Evolutionary conservation across 2,113 vertebrate species (phyloP).

Genomic region (Leucosticte australis): DNA sequence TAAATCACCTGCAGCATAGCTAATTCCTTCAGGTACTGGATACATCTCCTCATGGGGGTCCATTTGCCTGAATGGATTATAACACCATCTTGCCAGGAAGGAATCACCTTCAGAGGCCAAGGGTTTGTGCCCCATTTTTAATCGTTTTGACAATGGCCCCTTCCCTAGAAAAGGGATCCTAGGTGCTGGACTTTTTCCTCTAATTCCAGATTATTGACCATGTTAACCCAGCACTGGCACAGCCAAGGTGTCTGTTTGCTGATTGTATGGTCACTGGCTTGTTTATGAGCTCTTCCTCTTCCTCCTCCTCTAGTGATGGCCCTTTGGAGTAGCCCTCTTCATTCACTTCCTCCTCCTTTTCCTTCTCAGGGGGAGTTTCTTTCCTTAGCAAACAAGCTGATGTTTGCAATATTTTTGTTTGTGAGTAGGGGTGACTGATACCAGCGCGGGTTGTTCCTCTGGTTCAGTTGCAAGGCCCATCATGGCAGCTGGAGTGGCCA

Average conservation of each 20-base stretch:
- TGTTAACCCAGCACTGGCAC: neutral
- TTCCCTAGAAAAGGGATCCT: neutral
- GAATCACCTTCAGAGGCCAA: neutral
- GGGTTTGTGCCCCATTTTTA: neutral
- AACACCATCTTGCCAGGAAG: neutral
- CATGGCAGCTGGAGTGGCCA: neutral
- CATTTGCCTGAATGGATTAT: neutral
- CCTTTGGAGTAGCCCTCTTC: neutral
- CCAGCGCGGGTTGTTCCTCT: rapidly evolving
- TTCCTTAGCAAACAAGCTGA: neutral
- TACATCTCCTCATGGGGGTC: neutral
- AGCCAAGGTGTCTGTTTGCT: neutral
- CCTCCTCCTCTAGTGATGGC: neutral
- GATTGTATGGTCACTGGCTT: neutral
- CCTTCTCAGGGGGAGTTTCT: neutral
- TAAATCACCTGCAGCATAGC: neutral
- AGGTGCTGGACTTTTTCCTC: neutral
- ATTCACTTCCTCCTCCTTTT: neutral
- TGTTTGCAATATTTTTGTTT: neutral
- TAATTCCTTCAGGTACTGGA: neutral
- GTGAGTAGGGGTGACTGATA: neutral
- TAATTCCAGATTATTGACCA: neutral
- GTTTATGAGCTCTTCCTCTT: neutral
- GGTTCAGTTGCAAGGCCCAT: neutral
- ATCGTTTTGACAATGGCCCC: neutral